Conservation (phyloP, 2,797 vertebrate species). For the Anisognathus igniventris region DNA sequence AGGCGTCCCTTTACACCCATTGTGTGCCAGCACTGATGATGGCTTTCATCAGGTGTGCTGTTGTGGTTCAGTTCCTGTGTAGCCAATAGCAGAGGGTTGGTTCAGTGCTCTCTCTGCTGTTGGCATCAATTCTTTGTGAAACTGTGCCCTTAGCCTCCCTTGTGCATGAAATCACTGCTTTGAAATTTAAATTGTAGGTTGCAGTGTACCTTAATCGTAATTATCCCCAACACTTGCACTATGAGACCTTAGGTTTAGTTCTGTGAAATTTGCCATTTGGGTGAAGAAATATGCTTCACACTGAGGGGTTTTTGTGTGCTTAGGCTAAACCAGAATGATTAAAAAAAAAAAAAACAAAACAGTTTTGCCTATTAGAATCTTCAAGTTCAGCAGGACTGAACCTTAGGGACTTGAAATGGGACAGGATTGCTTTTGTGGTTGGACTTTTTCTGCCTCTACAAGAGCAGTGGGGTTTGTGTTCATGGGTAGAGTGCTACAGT, state of each 20-base stretch:
- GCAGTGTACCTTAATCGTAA: not conserved
- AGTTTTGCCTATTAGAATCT: not conserved
- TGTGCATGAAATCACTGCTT: not conserved
- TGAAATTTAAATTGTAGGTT: not conserved
- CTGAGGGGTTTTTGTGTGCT: not conserved
- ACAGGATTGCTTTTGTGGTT: not conserved
- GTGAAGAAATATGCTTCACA: not conserved
- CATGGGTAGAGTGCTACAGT: not conserved
- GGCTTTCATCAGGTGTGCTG: not conserved
- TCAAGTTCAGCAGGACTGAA: not conserved
- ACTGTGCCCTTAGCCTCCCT: not conserved
- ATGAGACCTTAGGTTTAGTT: not conserved
- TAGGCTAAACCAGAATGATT: not conserved
- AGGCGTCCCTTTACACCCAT: rapidly evolving
- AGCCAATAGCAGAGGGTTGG: not conserved
- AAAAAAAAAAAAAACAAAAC: not conserved
- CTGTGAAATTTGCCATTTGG: not conserved
- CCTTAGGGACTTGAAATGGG: not conserved
- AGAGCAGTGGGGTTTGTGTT: not conserved
- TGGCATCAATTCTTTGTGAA: not conserved
- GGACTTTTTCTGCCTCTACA: not conserved
- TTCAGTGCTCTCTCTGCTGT: not conserved
- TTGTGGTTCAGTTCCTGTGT: not conserved
- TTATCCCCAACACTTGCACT: not conserved
- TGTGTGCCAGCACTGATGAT: not conserved